These are phyloP conservation scores for Linnaemya tessellans DNA, from an alignment of 2,888 invertebrate genomes.

Conservation along the genomic window DNA sequence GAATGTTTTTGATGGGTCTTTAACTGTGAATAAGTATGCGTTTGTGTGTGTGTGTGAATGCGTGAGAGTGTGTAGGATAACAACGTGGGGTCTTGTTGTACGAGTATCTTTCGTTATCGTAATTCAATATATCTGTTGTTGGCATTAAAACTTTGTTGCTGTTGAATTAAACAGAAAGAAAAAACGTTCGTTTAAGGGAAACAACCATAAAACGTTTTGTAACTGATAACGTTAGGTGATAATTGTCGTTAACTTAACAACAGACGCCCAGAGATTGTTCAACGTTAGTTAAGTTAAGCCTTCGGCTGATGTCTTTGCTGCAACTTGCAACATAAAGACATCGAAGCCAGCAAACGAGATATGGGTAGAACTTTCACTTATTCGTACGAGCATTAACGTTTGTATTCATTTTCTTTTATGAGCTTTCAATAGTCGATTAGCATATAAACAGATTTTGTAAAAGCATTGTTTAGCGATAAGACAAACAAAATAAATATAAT, in stretches of 20 bases:
- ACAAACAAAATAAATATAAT: slow-evolving; percentile 31
- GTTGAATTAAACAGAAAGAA: slow-evolving; percentile 5
- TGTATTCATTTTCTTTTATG: slow-evolving; percentile 1
- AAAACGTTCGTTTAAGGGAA: slow-evolving; percentile 60
- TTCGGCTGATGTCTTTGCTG: background rate
- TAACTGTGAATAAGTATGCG: background rate
- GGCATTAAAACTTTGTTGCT: slow-evolving; percentile 24
- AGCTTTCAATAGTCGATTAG: slow-evolving; percentile 47
- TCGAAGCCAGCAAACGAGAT: background rate
- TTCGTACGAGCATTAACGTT: background rate
- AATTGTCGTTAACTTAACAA: slow-evolving; percentile 68
- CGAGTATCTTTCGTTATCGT: slow-evolving; percentile 34
- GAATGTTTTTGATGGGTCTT: slow-evolving; percentile 44
- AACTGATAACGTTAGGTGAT: slow-evolving; percentile 71
- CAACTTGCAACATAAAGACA: slow-evolving; percentile 27
- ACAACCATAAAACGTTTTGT: slow-evolving; percentile 62
- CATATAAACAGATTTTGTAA: slow-evolving; percentile 38
- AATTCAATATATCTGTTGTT: slow-evolving; percentile 58
- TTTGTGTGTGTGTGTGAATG: slow-evolving; percentile 13
- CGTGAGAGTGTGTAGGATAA: slow-evolving; percentile 49
- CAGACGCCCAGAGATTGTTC: slow-evolving; percentile 58
- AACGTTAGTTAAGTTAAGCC: slow-evolving; percentile 17
- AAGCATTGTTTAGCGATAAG: slow-evolving; percentile 48
- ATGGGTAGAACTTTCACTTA: slow-evolving; percentile 46
- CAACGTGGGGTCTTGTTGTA: slow-evolving; percentile 66